Base-by-base conservation (phyloP, 2,888 invertebrate genomes). In the Monoplex corrugatus region DNA sequence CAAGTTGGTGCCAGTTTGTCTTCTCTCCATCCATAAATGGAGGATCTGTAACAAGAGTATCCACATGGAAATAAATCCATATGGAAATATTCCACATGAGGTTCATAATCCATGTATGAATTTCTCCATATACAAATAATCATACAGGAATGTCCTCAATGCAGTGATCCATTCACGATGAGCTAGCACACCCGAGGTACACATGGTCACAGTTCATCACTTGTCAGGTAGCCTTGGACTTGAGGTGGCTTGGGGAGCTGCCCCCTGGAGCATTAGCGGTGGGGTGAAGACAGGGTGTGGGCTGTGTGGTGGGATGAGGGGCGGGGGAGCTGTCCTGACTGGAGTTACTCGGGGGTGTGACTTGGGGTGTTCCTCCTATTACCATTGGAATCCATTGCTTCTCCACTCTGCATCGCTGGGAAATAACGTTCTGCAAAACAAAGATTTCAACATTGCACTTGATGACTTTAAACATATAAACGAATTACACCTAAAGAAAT, bases 381-480 rank as follows among this genome's bases (percentile, higher is more conserved):
- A 13, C 85, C 68, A 35, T 87, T 83, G 3, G 90, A 89, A 44
- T 91, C 91, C 85, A 91, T 75, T 23, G 90, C 89, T 82, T 91
- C 91, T 68, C 78, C 87, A 35, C 88, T 90, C 78, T 91, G 91
- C 89, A 91, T 90, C 40, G 87, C 86, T 19, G 90, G 88, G 87
- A 91, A 91, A 82, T 89, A 91, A n/a, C 91, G 91, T 32, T 91
- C 91, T 91, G 91, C 44, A 40, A 88, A 13, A 78, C 78, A 87
- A 10, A 80, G 10, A 80, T n/a, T n/a, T n/a, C n/a, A n/a, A n/a
- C n/a, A n/a, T n/a, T n/a, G n/a, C n/a, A n/a, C n/a, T n/a, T n/a
- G n/a, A n/a, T n/a, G n/a, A n/a, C n/a, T n/a, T n/a, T n/a, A n/a
- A n/a, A n/a, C n/a, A n/a, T n/a, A n/a, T n/a, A n/a, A n/a, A n/a